Percentiles rank a stretch among this genome's conserved stretches.
These are phyloP conservation scores for Tauraco hartlaubi DNA, from an alignment of 2,797 vertebrate genomes.

Conservation along the genomic window DNA sequence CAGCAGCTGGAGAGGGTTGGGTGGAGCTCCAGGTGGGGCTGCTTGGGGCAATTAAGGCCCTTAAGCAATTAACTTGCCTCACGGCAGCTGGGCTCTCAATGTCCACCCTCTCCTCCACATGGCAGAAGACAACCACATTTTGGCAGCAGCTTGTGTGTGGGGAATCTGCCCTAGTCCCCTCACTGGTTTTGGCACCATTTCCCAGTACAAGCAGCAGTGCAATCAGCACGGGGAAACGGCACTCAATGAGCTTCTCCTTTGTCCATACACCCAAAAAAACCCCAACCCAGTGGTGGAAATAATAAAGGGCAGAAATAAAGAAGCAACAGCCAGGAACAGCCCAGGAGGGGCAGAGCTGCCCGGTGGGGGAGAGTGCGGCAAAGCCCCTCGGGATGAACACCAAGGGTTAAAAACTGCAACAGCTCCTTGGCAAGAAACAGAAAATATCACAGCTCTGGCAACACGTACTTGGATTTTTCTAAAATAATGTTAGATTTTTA, in stretches of 20 bases:
- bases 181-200: background rate
- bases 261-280: background rate
- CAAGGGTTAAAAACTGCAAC: background rate
- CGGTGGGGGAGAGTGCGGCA: rapidly evolving
- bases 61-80: background rate
- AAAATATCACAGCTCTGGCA: background rate
- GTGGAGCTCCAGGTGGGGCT: background rate
- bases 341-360: background rate
- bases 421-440: background rate
- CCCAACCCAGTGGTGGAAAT: background rate
- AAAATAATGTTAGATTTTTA: background rate
- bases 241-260: background rate
- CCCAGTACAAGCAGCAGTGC: background rate
- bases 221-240: background rate
- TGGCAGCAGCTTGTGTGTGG: too few species aligned
- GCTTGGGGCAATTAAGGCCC: background rate
- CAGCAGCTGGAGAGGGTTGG: background rate
- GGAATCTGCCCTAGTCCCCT: background rate
- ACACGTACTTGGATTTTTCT: background rate
- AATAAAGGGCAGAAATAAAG: background rate
- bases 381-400: background rate
- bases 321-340: background rate
- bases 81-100: background rate
- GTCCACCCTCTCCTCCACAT: background rate
- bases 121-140: background rate